Conservation (phyloP, 2,113 vertebrate species). For the Halichoeres trimaculatus region DNA sequence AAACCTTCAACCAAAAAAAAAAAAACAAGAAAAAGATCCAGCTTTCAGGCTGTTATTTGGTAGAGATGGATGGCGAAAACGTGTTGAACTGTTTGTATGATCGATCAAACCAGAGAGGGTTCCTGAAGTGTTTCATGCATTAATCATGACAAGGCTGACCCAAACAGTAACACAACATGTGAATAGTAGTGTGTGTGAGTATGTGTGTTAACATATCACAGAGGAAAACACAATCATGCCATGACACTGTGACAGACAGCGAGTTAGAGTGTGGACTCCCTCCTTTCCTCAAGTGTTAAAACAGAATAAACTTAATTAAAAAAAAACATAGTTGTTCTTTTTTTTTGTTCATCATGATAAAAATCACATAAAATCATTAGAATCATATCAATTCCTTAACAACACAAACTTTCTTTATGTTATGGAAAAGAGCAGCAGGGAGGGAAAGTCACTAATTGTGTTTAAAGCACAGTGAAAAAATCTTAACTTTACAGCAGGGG, state of each 20-base stretch:
- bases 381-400: conserved; percentile 71
- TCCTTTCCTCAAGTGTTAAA: conserved; percentile 74
- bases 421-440: conserved; percentile 49
- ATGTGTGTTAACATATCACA: conserved; percentile 71
- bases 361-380: conserved; percentile 65
- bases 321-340: conserved; percentile 31
- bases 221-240: conserved; percentile 82
- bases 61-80: conserved; percentile 22
- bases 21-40: conserved; percentile 26
- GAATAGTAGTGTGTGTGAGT: conserved; percentile 26
- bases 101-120: conserved; percentile 40
- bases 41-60: conserved; percentile 10
- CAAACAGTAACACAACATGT: conserved; percentile 56
- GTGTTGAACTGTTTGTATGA: conserved; percentile 27
- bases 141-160: conserved; percentile 66
- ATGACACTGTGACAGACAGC: conserved; percentile 71
- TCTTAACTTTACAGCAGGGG: conserved; percentile 23
- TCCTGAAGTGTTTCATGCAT: conserved; percentile 77
- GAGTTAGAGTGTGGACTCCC: conserved; percentile 66
- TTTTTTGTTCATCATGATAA: conserved; percentile 52
- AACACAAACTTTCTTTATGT: conserved; percentile 59
- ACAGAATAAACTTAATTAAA: conserved; percentile 45
- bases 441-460: conserved; percentile 35
- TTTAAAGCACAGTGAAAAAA: conserved; percentile 34
- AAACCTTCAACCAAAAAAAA: conserved; percentile 47